phyloP scores from a whole-genome alignment of 1,140 invertebrate genomes.

The Drosophila dunni region DNA sequence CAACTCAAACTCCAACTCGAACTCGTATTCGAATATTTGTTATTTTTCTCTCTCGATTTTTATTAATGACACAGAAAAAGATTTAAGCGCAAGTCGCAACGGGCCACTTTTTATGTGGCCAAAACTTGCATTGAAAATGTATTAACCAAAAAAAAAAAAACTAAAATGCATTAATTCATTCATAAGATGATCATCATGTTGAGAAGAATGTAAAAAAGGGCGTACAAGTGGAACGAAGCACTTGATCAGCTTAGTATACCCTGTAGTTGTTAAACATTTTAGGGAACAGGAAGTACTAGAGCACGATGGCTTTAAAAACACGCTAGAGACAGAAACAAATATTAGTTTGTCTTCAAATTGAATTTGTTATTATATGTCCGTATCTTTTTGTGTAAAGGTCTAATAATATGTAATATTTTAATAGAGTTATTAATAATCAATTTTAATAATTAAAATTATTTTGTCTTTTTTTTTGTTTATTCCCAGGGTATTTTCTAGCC shows the following conservation, averaged over 20 bases:
- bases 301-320: no score
- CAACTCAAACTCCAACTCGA: conserved; percentile 26
- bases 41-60: conserved; percentile 40
- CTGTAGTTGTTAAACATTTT: not conserved
- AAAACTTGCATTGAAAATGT: conserved; percentile 56
- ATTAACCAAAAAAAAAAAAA: conserved; percentile 42
- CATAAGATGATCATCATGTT: conserved; percentile 50
- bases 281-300: no score
- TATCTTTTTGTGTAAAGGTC: no score
- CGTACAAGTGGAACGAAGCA: conserved; percentile 37
- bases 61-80: conserved; percentile 74
- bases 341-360: no score
- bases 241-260: conserved; percentile 46
- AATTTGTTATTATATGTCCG: no score
- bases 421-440: no score
- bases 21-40: conserved; percentile 27
- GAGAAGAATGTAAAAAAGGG: conserved; percentile 1
- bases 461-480: no score
- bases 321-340: no score
- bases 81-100: conserved; percentile 55
- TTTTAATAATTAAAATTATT: no score
- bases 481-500: not conserved
- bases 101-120: conserved; percentile 46
- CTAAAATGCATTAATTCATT: conserved; percentile 74
- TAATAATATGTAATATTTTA: no score